Percentiles rank a stretch among this genome's conserved stretches.
phyloP scores from a whole-genome alignment of 2,113 vertebrate species.

The Gnathonemus longibarbis region DNA sequence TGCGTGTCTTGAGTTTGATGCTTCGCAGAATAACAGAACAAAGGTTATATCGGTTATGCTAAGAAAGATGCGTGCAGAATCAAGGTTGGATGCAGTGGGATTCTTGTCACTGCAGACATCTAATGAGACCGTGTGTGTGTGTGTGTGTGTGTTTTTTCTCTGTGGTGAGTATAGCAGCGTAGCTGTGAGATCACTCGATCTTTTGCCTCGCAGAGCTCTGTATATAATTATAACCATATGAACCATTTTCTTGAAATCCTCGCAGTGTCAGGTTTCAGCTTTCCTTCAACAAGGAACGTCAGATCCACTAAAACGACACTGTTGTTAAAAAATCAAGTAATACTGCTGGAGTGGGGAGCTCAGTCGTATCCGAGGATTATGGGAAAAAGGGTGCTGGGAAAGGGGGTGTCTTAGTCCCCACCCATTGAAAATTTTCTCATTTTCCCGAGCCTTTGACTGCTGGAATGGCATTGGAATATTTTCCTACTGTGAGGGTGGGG shows the following conservation, averaged over 20 bases:
- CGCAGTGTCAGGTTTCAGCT: conserved; percentile 38
- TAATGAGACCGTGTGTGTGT: conserved; percentile 90
- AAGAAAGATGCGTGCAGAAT: conserved; percentile 50
- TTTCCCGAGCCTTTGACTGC: conserved; percentile 54
- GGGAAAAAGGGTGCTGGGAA: background rate
- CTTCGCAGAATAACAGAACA: conserved; percentile 43
- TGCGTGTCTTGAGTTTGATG: conserved; percentile 41
- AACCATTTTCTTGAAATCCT: conserved; percentile 45
- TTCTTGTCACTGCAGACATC: conserved; percentile 52
- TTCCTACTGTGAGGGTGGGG: conserved; percentile 47
- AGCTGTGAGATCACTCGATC: conserved; percentile 81
- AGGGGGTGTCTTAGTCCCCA: conserved; percentile 40
- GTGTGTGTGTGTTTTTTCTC: conserved; percentile 66
- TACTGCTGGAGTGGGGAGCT: background rate
- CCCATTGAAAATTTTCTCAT: conserved; percentile 63
- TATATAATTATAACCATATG: conserved; percentile 97
- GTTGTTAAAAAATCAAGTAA: background rate
- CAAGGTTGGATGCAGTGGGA: conserved; percentile 50
- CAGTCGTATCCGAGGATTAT: background rate
- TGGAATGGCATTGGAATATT: conserved; percentile 57
- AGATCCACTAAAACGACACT: conserved; percentile 39
- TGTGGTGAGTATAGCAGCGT: conserved; percentile 66
- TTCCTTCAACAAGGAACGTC: conserved; percentile 36
- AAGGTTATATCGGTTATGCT: conserved; percentile 43
- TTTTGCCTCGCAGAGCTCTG: conserved; percentile 83